Base-by-base conservation (phyloP, 2,888 invertebrate species). In the Volucella bombylans region DNA sequence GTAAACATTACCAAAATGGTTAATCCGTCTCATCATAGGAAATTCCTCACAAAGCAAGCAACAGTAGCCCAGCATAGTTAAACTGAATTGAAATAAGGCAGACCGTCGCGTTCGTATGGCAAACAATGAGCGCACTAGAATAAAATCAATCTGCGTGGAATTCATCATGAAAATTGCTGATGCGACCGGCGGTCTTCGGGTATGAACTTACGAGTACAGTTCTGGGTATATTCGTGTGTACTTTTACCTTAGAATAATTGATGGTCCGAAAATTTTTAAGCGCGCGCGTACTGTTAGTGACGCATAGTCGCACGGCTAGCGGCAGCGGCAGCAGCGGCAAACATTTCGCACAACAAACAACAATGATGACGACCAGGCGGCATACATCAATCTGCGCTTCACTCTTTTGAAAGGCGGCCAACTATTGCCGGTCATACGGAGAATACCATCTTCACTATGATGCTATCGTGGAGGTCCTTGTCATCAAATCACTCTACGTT, bases 1-100 rank as follows among this genome's bases (percentile, higher is more conserved):
- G 87, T 87, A 82, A 86, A 86, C 87, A 87, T 87, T 87, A 86
- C 87, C 87, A 87, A 87, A 87, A 86, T 86, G 87, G 87, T 87
- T 87, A 87, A 87, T 86, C 86, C 78, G 86, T 69, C 81, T 69
- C 77, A 77, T 85, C 85, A 76, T 77, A 76, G 77, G 74, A 79
- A 67, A 69, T 73, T 74, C 64, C 62, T 39, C 31, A 59, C 67
- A 31, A 54, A 31, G 47, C 55, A 8, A 23, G 38, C 68, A n/a
- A 68, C 72, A 71, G 80, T 76, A 65, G 82, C 67, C 41, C 57
- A 57, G 38, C 64, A 49, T 77, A 71, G 78, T 38, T 43, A 45
- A 64, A 57, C 50, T 50, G 71, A 59, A 71, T 57, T 64, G 55
- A 15, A 68, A 78, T 64, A 65, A 65, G 55, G 10, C 45, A 38